These are phyloP conservation scores for Sebastolobus altivelis DNA, from an alignment of 2,797 vertebrate genomes.

Conservation along the genomic window DNA sequence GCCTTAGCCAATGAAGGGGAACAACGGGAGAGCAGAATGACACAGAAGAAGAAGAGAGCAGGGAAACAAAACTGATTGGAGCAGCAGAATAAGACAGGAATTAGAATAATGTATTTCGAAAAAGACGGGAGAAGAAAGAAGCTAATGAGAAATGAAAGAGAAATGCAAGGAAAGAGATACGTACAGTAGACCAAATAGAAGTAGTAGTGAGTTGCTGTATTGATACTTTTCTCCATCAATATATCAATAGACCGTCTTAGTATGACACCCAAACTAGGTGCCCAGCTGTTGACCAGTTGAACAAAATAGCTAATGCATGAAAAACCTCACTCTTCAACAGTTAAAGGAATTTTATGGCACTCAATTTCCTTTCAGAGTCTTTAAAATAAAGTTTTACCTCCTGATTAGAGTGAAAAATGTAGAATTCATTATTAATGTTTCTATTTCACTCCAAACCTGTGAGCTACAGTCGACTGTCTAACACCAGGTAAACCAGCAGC, in stretches of 20 bases:
- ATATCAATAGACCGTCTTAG: conserved; percentile 23
- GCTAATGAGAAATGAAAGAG: conserved; percentile 5
- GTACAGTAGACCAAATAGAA: neutral
- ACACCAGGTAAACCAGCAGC: neutral
- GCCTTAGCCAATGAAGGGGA: conserved; percentile 31
- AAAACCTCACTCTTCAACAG: conserved; percentile 8
- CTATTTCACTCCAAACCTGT: conserved; percentile 22
- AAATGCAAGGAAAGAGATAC: neutral
- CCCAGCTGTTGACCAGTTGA: conserved; percentile 15
- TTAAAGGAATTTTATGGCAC: conserved; percentile 22
- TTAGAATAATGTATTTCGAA: neutral
- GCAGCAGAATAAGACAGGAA: conserved; percentile 11
- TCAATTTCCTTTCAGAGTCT: conserved; percentile 5
- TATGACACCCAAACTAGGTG: neutral
- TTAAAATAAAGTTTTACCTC: conserved; percentile 7
- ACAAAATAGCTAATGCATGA: conserved; percentile 18
- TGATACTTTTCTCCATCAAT: conserved; percentile 1
- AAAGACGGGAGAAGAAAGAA: neutral
- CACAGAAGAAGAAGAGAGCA: conserved; percentile 15
- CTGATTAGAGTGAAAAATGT: conserved; percentile 15
- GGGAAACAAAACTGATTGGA: conserved; percentile 6
- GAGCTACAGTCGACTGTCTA: neutral
- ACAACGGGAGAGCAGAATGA: conserved; percentile 32
- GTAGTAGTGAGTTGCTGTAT: neutral
- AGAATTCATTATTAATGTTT: conserved; percentile 19